Conservation (phyloP, 2,113 vertebrate species). For the Crotalus viridis region DNA sequence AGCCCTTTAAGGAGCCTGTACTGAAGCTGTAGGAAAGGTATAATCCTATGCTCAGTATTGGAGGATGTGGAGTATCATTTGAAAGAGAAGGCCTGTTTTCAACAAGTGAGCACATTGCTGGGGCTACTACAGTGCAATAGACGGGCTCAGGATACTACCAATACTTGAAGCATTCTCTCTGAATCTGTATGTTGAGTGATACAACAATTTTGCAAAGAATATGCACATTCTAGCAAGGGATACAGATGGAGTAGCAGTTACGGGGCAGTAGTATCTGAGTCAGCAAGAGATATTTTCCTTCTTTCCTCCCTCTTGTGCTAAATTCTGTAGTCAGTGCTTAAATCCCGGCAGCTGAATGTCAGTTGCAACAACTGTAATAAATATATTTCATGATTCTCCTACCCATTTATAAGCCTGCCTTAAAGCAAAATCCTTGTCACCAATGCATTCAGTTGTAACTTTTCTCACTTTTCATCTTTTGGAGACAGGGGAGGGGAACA, state of each 20-base stretch:
- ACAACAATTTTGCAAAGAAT: neutral
- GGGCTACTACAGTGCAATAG: neutral
- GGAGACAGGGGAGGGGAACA: neutral
- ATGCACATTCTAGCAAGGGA: neutral
- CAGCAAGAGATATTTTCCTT: neutral
- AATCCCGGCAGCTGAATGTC: neutral
- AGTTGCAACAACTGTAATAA: neutral
- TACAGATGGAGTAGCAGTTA: neutral
- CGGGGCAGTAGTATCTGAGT: no score
- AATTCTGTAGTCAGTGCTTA: neutral
- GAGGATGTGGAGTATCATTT: neutral
- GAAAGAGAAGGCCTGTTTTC: neutral
- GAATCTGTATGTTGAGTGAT: neutral
- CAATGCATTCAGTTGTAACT: neutral
- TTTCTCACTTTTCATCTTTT: neutral
- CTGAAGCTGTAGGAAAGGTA: neutral
- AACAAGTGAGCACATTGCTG: neutral
- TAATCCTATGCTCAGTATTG: neutral
- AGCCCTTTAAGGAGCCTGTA: neutral
- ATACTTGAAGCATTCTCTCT: slow-evolving; percentile 1
- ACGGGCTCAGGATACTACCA: neutral
- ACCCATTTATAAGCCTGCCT: neutral
- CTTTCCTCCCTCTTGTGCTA: neutral
- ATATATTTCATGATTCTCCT: neutral
- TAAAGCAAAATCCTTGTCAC: neutral